Percentiles rank a stretch among this genome's conserved stretches.
Evolutionary conservation across 2,113 vertebrate genomes (phyloP).

Genomic region (Monarcha castaneiventris): DNA sequence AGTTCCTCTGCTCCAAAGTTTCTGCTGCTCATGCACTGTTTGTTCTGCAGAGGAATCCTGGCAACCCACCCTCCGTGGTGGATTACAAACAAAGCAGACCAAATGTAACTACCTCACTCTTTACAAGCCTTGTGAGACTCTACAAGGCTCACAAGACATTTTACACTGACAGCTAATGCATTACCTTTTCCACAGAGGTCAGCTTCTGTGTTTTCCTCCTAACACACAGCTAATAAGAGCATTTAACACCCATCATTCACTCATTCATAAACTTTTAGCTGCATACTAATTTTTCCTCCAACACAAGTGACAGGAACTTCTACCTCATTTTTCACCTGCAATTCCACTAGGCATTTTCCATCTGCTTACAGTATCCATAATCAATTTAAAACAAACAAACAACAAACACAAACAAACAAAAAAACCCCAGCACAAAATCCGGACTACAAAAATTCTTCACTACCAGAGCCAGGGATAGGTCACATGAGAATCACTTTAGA

Average conservation of each 20-base stretch:
- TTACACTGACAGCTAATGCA: neutral
- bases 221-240: neutral
- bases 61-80: rapidly evolving
- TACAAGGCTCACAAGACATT: neutral
- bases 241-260: neutral
- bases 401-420: neutral
- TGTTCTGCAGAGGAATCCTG: neutral
- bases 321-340: neutral
- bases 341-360: neutral
- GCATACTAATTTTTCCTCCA: neutral
- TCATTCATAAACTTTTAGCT: neutral
- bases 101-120: neutral
- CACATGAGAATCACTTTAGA: neutral
- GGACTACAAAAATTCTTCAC: neutral
- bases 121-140: neutral
- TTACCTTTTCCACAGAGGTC: neutral
- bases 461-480: neutral
- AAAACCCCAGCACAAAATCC: neutral
- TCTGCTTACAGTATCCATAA: neutral
- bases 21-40: neutral
- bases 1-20: neutral
- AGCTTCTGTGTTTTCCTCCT: neutral
- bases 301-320: neutral
- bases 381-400: neutral
- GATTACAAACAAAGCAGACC: neutral